Evolutionary conservation across 2,888 invertebrate species (phyloP).

Genomic region (Muscina levida): DNA sequence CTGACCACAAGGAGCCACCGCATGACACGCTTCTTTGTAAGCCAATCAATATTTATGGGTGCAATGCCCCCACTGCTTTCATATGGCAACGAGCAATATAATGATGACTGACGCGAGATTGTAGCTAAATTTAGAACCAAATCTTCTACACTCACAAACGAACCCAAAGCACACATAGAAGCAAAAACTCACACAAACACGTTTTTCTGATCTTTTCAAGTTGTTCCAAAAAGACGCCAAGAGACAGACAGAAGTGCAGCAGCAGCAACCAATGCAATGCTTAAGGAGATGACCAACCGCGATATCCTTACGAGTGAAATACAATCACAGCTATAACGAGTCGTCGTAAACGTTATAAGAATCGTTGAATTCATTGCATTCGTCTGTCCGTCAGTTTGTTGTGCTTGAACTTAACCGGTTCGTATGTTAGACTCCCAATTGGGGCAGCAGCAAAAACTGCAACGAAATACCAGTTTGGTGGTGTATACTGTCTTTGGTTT

Average conservation of each 20-base stretch:
- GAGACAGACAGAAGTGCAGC: background rate
- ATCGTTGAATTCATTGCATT: background rate
- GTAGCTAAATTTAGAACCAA: constrained; percentile 59
- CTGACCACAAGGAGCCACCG: constrained; percentile 35
- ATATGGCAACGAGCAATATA: no score
- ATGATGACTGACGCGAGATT: constrained; percentile 7
- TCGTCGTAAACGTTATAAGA: constrained; percentile 11
- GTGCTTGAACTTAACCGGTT: constrained; percentile 35
- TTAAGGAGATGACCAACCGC: background rate
- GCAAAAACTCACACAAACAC: background rate
- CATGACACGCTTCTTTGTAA: constrained; percentile 29
- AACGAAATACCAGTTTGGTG: no score
- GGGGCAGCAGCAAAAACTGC: no score
- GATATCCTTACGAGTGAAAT: constrained; percentile 26
- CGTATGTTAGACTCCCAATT: background rate
- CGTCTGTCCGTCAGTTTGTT: constrained; percentile 13
- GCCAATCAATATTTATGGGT: constrained; percentile 4
- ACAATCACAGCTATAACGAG: constrained; percentile 32
- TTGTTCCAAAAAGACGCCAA: no score
- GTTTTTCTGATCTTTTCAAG: no score
- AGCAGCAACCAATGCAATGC: background rate
- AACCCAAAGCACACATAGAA: no score
- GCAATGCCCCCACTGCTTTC: constrained; percentile 4
- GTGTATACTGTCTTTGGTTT: no score
- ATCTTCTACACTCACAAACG: constrained; percentile 56